Conservation (phyloP, 2,113 vertebrate species). For the Mystacornis crossleyi region DNA sequence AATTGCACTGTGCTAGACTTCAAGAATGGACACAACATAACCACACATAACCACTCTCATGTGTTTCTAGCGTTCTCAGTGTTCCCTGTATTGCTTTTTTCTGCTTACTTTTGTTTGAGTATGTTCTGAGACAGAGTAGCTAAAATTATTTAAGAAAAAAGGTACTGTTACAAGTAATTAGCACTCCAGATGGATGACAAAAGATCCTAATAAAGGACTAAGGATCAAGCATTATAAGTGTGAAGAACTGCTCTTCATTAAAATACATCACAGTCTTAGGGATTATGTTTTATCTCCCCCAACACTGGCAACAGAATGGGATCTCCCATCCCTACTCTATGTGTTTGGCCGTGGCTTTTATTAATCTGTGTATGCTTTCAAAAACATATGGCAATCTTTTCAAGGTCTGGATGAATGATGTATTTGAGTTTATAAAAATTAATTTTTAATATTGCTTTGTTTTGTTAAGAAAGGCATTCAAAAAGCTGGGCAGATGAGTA, state of each 20-base stretch:
- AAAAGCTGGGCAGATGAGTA: neutral
- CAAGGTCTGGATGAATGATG: neutral
- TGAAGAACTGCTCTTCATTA: neutral
- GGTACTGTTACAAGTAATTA: neutral
- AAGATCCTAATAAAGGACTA: neutral
- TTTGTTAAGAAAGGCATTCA: neutral
- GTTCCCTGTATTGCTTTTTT: neutral
- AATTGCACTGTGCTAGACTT: neutral
- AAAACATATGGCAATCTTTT: neutral
- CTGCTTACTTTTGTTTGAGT: neutral
- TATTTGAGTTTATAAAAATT: neutral
- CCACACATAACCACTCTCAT: neutral
- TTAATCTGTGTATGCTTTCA: neutral
- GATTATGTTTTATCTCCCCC: neutral
- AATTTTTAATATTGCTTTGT: neutral
- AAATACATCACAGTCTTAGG: neutral
- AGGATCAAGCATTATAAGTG: neutral
- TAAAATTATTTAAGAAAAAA: neutral
- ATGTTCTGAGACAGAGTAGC: neutral
- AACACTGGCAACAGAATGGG: neutral
- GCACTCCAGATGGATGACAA: neutral
- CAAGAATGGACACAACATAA: neutral
- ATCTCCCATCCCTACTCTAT: neutral
- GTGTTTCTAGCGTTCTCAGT: neutral
- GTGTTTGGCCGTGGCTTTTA: neutral